Conservation (phyloP, 1,140 invertebrate species). For the Cyphomyrmex costatus region DNA sequence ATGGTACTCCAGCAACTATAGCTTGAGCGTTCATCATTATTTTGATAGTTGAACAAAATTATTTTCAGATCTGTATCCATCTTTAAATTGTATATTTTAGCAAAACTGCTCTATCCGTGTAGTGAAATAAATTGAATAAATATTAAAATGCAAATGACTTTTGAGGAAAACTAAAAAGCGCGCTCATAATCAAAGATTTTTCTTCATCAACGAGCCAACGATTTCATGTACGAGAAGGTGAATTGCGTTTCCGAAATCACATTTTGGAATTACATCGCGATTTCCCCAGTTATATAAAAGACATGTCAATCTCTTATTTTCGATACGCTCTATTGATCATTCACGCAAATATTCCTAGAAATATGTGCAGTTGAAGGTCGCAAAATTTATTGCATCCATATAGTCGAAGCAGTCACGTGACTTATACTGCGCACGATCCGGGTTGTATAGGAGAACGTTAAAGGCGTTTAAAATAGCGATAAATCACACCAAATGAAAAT, state of each 20-base stretch:
- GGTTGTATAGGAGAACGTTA: background rate
- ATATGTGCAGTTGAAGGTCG: constrained; percentile 38
- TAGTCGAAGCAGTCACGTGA: constrained; percentile 19
- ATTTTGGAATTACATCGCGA: background rate
- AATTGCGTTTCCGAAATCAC: background rate
- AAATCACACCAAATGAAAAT: constrained; percentile 31
- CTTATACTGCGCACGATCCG: constrained; percentile 16
- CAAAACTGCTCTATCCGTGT: too few relatives aligned
- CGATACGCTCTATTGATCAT: constrained; percentile 26
- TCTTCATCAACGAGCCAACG: background rate
- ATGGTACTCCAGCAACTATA: too few relatives aligned
- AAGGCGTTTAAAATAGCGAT: constrained; percentile 38
- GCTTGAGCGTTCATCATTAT: too few relatives aligned
- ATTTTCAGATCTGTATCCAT: too few relatives aligned
- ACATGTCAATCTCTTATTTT: constrained; percentile 11
- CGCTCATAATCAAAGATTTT: background rate
- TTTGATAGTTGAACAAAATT: too few relatives aligned
- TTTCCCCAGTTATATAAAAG: background rate
- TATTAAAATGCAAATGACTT: background rate
- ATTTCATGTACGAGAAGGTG: background rate
- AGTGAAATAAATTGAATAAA: background rate
- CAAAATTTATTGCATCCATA: constrained; percentile 40
- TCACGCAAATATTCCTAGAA: constrained; percentile 15
- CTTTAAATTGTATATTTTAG: too few relatives aligned
- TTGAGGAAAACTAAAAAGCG: background rate